A percentile compares a stretch with the other conserved stretches of the same genome.
These are phyloP conservation scores for Chloebia gouldiae DNA, from an alignment of 2,113 vertebrate genomes.

Conservation along the genomic window DNA sequence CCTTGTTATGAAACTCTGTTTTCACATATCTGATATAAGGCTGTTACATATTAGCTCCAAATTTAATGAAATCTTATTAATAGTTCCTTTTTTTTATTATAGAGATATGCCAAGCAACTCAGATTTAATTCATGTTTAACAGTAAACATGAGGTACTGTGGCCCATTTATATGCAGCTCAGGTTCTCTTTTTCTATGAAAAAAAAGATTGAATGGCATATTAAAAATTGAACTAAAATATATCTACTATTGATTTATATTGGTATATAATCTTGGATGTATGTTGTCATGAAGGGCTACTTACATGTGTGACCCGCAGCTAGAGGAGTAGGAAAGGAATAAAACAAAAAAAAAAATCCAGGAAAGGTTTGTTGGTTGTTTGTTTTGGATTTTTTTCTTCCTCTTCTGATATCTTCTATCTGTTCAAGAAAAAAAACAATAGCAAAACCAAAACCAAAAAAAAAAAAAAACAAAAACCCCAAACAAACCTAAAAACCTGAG, in stretches of 20 bases:
- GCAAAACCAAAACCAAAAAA: no score
- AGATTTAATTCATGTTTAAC: slow-evolving; percentile 50
- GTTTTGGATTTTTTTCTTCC: not conserved
- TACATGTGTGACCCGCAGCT: not conserved
- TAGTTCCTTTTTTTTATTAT: slow-evolving; percentile 50
- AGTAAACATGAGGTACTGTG: slow-evolving; percentile 42
- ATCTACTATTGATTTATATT: not conserved
- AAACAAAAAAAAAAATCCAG: not conserved
- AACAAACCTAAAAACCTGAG: not conserved
- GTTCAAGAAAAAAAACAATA: not conserved
- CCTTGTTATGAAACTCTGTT: slow-evolving; percentile 61
- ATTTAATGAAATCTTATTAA: slow-evolving; percentile 66
- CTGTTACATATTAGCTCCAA: slow-evolving; percentile 50
- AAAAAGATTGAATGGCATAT: not conserved
- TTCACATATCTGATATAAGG: slow-evolving; percentile 65
- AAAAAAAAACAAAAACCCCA: not conserved
- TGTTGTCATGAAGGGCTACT: not conserved
- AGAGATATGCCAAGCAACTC: slow-evolving; percentile 40
- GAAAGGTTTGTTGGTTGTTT: not conserved
- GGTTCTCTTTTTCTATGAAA: not conserved
- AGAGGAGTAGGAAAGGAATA: not conserved
- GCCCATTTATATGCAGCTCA: slow-evolving; percentile 42
- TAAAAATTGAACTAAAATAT: slow-evolving; percentile 2
- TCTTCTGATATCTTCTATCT: not conserved
- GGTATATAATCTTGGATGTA: not conserved